Base-by-base conservation (phyloP, 2,888 invertebrate genomes). In the Colostygia pectinataria region DNA sequence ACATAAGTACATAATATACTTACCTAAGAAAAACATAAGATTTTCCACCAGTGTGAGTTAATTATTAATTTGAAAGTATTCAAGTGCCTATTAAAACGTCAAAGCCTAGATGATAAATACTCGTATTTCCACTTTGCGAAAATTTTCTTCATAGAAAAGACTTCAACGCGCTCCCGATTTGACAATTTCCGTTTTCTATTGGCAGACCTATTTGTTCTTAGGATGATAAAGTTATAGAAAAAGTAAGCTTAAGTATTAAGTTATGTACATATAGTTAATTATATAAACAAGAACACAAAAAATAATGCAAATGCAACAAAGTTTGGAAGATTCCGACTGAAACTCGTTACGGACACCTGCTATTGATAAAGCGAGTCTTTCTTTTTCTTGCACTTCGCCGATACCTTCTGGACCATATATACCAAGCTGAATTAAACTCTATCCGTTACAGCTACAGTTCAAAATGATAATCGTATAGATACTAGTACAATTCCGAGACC, bases 71-170 rank as follows among this genome's bases (percentile, higher is more conserved):
- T n/a, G 9, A 27, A 27, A 27, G 4, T 8, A 24, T 24, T 6
- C n/a, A n/a, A 6, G 18, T 18, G 18, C 18, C 3, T 18, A 4
- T 4, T n/a, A 2, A 1, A 24, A 2, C 1, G 24, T 7, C 24
- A 24, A n/a, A 24, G 24, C n/a, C 7, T 3, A 24, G n/a, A 5
- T 24, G 1, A 24, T 2, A 24, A 24, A 1, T 9, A 2, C 25
- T 27, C 2, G 25, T 9, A n/a, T 9, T 2, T 27, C 9, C 9
- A 4, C 0, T 9, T 27, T 5, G 9, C n/a, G n/a, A 9, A 2
- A 9, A 8, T n/a, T 4, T 4, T 25, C 10, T 27, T 15, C 59
- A 50, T 72, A 69, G 42, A 76, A 78, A 78, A 79, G 80, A 80
- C 70, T 63, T 80, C 75, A 78, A 80, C 80, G 77, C 63, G 44